Percentiles rank a stretch among this genome's conserved stretches.
Conservation (phyloP, 1,140 invertebrate genomes). For the Delia radicum region DNA sequence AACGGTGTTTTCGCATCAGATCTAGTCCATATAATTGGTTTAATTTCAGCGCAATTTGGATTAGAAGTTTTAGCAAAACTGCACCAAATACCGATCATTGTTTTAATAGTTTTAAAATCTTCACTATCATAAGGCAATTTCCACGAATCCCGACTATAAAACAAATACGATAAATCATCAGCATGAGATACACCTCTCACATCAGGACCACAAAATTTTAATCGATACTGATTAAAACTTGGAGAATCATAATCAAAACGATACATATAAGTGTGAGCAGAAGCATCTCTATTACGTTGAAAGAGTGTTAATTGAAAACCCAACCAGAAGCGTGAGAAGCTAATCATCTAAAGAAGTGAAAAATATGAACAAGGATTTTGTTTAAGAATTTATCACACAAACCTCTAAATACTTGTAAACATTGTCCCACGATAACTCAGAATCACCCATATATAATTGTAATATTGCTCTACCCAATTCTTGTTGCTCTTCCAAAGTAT, state of each 20-base stretch:
- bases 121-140: constrained; percentile 46
- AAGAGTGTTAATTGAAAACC: constrained; percentile 50
- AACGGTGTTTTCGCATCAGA: too few species aligned
- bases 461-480: too few species aligned
- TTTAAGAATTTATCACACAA: too few species aligned
- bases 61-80: constrained; percentile 53
- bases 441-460: too few species aligned
- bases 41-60: constrained; percentile 44
- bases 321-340: constrained; percentile 54
- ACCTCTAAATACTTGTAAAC: constrained; percentile 41
- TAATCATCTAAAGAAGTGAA: constrained; percentile 40
- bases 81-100: constrained; percentile 53
- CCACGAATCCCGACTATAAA: constrained; percentile 55
- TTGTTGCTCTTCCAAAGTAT: constrained; percentile 29
- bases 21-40: too few species aligned
- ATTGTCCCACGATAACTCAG: too few species aligned
- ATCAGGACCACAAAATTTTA: constrained; percentile 47
- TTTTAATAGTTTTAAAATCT: constrained; percentile 51
- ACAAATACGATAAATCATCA: constrained; percentile 67
- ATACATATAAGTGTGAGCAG: constrained; percentile 55
- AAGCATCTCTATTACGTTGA: constrained; percentile 44
- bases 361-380: neutral
- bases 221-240: constrained; percentile 43
- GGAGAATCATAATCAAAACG: constrained; percentile 55
- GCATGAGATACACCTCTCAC: constrained; percentile 60